phyloP scores from a whole-genome alignment of 2,888 invertebrate genomes.

The Alcis repandata region DNA sequence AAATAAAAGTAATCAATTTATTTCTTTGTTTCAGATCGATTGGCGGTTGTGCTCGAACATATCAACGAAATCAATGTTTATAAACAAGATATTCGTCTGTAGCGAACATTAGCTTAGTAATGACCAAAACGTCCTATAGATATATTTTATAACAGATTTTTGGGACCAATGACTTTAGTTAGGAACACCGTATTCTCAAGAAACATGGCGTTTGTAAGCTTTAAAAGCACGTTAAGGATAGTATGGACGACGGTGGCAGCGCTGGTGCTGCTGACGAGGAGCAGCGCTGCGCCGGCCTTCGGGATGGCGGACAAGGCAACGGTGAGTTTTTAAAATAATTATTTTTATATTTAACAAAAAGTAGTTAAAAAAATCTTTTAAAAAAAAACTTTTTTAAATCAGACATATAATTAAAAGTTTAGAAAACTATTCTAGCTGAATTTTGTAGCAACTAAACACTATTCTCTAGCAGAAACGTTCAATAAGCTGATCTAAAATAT shows the following conservation, averaged over 20 bases:
- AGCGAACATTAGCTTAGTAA: slow-evolving; percentile 61
- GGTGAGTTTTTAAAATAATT: slow-evolving; percentile 76
- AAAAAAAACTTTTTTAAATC: no score
- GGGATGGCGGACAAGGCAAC: slow-evolving; percentile 78
- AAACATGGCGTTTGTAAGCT: slow-evolving; percentile 71
- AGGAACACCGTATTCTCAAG: slow-evolving; percentile 58
- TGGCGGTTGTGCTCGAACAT: slow-evolving; percentile 61
- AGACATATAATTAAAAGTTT: no score
- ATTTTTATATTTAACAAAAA: no score
- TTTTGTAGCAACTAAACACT: background rate
- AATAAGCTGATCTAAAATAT: background rate
- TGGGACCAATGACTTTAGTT: slow-evolving; percentile 72
- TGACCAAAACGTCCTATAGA: slow-evolving; percentile 65
- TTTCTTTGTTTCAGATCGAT: slow-evolving; percentile 75
- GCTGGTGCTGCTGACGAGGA: slow-evolving; percentile 70
- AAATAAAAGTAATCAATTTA: slow-evolving; percentile 20
- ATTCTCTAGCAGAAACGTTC: background rate
- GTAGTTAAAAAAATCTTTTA: no score
- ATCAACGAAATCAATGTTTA: slow-evolving; percentile 59
- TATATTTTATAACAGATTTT: slow-evolving; percentile 67
- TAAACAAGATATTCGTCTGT: slow-evolving; percentile 63
- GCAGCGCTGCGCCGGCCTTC: slow-evolving; percentile 78
- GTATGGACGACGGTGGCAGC: slow-evolving; percentile 66
- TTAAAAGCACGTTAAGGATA: slow-evolving; percentile 73
- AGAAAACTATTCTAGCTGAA: background rate